These are phyloP conservation scores for Meles meles DNA, from an alignment of 2,113 vertebrate species.

Conservation along the genomic window DNA sequence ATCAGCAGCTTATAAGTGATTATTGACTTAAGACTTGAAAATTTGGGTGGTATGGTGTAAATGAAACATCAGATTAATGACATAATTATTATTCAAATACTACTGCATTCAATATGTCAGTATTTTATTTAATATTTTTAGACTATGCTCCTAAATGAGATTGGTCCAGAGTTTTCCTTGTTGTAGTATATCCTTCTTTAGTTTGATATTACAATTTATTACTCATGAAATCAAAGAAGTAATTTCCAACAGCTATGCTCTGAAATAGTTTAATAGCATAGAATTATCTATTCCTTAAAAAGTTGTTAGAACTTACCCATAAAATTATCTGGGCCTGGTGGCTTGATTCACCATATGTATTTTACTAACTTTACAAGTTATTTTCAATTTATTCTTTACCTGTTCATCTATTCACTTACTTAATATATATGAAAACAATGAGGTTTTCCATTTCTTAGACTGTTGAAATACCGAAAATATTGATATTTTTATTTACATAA, in stretches of 20 bases:
- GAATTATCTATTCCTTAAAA: slow-evolving; percentile 1
- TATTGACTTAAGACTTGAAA: not conserved
- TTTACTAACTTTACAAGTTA: not conserved
- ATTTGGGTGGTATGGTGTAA: not conserved
- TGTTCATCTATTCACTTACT: not conserved
- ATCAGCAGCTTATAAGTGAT: not conserved
- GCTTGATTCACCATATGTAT: not conserved
- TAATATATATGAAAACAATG: not conserved
- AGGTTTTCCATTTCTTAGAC: not conserved
- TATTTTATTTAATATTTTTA: not conserved
- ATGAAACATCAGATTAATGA: not conserved
- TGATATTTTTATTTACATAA: not conserved
- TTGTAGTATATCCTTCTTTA: not conserved
- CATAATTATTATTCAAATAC: not conserved
- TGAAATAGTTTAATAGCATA: not conserved
- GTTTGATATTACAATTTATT: not conserved
- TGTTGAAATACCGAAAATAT: not conserved
- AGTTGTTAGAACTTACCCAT: not conserved
- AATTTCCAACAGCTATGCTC: not conserved
- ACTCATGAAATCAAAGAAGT: not conserved
- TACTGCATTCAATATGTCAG: not conserved
- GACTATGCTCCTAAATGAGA: not conserved
- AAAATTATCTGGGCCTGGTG: not conserved
- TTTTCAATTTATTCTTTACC: not conserved
- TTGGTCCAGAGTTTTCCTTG: not conserved